Evolutionary conservation across 2,888 invertebrate species (phyloP).

Genomic region (Chrysotoxum bicinctum): DNA sequence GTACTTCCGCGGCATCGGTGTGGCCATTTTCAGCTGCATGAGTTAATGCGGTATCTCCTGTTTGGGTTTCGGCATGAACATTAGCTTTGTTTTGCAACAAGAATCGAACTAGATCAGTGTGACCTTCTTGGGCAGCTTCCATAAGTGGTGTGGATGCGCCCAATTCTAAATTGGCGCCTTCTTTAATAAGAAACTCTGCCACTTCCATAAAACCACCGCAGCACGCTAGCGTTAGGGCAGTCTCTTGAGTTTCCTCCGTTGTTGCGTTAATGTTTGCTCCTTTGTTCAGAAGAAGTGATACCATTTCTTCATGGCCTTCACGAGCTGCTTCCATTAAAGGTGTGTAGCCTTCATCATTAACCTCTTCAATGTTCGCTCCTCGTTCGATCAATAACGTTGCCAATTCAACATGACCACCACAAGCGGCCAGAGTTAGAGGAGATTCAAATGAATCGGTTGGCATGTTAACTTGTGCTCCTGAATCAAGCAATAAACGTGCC

Average conservation of each 20-base stretch:
- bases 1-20: slow-evolving; percentile 96
- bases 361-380: slow-evolving; percentile 99
- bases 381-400: slow-evolving; percentile 97
- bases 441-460: slow-evolving; percentile 99
- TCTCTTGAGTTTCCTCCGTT: slow-evolving; percentile 99
- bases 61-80: slow-evolving; percentile 96
- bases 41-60: slow-evolving; percentile 97
- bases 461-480: slow-evolving; percentile 99
- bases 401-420: slow-evolving; percentile 98
- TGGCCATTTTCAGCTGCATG: slow-evolving; percentile 99
- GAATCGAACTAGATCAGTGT: slow-evolving; percentile 93
- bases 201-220: slow-evolving; percentile 98
- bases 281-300: slow-evolving; percentile 94
- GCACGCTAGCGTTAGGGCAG: slow-evolving; percentile 95
- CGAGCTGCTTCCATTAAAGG: slow-evolving; percentile 99
- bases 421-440: slow-evolving; percentile 98
- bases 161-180: slow-evolving; percentile 96
- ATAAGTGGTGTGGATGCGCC: slow-evolving; percentile 98
- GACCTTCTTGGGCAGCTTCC: slow-evolving; percentile 99
- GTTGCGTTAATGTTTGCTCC: slow-evolving; percentile 98
- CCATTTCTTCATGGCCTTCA: slow-evolving; percentile 99
- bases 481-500: slow-evolving; percentile 95
- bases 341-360: slow-evolving; percentile 99
- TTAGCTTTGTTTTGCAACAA: slow-evolving; percentile 92
- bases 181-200: slow-evolving; percentile 96